Evolutionary conservation across 2,888 invertebrate genomes (phyloP), one percentile per base, ranked within the genome.

Genomic region (Crematogaster levior): DNA sequence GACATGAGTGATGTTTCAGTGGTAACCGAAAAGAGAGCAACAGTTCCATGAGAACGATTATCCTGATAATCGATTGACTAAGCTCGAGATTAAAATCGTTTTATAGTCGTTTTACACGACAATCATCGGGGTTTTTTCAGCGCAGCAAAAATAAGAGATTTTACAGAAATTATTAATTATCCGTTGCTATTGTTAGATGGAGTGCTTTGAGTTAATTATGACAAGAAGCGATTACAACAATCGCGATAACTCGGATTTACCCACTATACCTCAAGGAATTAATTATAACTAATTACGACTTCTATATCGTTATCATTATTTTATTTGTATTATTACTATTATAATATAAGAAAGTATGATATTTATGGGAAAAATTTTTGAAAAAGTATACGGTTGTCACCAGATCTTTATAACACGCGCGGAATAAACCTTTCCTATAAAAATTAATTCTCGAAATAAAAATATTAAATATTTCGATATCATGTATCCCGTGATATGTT

Each of bases 61-160:
- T 48, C 1, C 34, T 15, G 60, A 60, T 46, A 61, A 61, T 37
- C 34, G 15, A 2, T 37, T 48, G 6, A 12, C 18, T 63, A 40
- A 63, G 24, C 48, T 27, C 24, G 37, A 51, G 27, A 75, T 51
- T 75, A 37, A 18, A 5, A 34, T n/a, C n/a, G 6, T n/a, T 24
- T 51, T 27, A 46, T 21, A 48, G 6, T 27, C 7, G 15, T 46
- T 72, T 72, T n/a, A 60, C 15, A 46, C 51, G 40, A 37, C 10
- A 40, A 10, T 77, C 40, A n/a, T 75, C 53, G 77, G 66, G 37
- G 27, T 66, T 53, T 56, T 43, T 56, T 43, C 43, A 66, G 66
- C 75, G 40, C 30, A 34, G 15, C 53, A 21, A 56, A 77, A 12
- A 51, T n/a, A n/a, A 15, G 66, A 65, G 37, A n/a, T 61, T 48